phyloP scores from a whole-genome alignment of 2,888 invertebrate species.

The Drosophila mimica region DNA sequence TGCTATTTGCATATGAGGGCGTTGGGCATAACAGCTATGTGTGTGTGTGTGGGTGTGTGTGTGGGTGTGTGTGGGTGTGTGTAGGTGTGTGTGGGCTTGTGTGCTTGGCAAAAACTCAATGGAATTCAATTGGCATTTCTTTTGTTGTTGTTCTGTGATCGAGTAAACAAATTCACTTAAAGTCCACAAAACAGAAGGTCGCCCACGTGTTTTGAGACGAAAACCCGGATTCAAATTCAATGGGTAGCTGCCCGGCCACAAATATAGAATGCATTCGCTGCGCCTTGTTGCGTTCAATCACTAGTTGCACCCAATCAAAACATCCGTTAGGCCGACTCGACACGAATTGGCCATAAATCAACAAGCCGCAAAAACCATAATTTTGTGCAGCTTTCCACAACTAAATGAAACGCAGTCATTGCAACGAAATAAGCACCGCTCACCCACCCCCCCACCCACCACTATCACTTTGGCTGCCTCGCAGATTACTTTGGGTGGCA shows the following conservation, averaged over 20 bases:
- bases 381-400: constrained; percentile 33
- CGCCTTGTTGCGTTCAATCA: constrained; percentile 53
- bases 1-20: constrained; percentile 76
- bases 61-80: constrained; percentile 11
- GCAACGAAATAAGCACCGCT: background rate
- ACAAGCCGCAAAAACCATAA: background rate
- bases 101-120: constrained; percentile 62
- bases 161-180: constrained; percentile 77
- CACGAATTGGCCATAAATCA: background rate
- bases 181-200: constrained; percentile 70
- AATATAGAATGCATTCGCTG: constrained; percentile 62
- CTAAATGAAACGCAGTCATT: constrained; percentile 34
- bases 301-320: constrained; percentile 2
- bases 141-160: constrained; percentile 46
- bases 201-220: constrained; percentile 42
- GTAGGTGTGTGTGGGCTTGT: constrained; percentile 10
- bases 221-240: constrained; percentile 43
- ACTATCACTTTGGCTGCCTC: background rate
- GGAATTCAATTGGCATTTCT: constrained; percentile 74
- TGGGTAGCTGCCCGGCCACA: constrained; percentile 42
- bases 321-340: background rate
- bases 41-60: constrained; percentile 24
- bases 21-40: constrained; percentile 35
- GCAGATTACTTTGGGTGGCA: background rate
- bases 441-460: background rate